A percentile compares a stretch with the other conserved stretches of the same genome.
Evolutionary conservation across 2,888 invertebrate genomes (phyloP).

Genomic region (Mythimna ferrago): DNA sequence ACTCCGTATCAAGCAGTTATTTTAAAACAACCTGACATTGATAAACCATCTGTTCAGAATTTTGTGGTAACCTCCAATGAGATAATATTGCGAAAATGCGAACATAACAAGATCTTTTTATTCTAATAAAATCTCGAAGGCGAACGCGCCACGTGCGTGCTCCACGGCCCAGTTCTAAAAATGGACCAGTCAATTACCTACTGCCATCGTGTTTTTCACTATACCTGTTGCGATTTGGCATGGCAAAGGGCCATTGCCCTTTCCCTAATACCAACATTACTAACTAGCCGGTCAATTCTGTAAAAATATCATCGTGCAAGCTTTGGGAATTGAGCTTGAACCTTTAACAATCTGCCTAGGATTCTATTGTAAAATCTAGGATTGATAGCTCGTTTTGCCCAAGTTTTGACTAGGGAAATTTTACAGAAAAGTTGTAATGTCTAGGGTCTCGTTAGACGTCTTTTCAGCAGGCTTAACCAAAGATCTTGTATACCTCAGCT

Average conservation of each 20-base stretch:
- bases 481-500: too few species aligned
- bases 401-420: too few species aligned
- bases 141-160: slow-evolving; percentile 46
- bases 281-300: not conserved
- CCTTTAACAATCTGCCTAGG: not conserved
- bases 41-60: not conserved
- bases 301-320: not conserved
- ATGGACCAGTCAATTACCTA: slow-evolving; percentile 47
- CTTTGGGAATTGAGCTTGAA: not conserved
- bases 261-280: not conserved
- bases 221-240: not conserved
- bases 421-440: too few species aligned
- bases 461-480: too few species aligned
- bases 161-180: slow-evolving; percentile 46
- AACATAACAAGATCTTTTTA: slow-evolving; percentile 31
- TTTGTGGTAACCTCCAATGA: slow-evolving; percentile 22
- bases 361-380: not conserved
- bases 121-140: slow-evolving; percentile 42
- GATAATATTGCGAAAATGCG: slow-evolving; percentile 32
- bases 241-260: slow-evolving; percentile 2
- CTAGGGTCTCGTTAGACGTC: too few species aligned
- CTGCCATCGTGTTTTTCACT: slow-evolving; percentile 39
- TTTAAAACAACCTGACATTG: too few species aligned
- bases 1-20: too few species aligned
- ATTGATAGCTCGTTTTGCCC: too few species aligned